These are phyloP conservation scores for Myrmophylax atrothorax DNA, from an alignment of 2,113 vertebrate species.

Conservation along the genomic window DNA sequence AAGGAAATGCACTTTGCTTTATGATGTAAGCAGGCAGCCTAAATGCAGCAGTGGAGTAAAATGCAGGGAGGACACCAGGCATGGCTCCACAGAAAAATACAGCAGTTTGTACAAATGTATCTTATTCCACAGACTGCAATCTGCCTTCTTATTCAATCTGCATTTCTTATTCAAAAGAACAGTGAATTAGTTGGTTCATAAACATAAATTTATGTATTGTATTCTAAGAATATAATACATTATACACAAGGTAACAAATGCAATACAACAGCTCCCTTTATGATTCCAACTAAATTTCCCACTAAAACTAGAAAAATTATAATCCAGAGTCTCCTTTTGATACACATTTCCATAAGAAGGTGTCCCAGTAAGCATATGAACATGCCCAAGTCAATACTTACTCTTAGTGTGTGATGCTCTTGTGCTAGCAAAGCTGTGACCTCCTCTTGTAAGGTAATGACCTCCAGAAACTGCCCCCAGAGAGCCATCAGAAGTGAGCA, in stretches of 20 bases:
- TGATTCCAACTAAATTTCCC: not conserved
- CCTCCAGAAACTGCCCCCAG: conserved; percentile 97
- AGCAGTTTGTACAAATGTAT: not conserved
- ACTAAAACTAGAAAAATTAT: not conserved
- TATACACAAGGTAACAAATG: not conserved
- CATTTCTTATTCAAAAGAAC: not conserved
- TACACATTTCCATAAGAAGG: not conserved
- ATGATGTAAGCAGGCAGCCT: not conserved
- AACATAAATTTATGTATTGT: not conserved
- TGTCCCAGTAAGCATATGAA: not conserved
- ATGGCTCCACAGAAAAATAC: not conserved
- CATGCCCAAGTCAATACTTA: conserved; percentile 68
- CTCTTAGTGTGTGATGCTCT: conserved; percentile 92
- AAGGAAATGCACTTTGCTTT: not conserved
- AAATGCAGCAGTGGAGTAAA: not conserved
- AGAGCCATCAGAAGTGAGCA: conserved; percentile 98
- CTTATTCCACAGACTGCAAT: not conserved
- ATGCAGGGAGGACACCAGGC: not conserved
- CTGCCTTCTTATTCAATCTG: not conserved
- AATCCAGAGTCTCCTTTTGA: not conserved
- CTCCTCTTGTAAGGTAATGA: conserved; percentile 90
- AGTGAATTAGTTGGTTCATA: not conserved
- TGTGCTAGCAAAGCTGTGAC: conserved; percentile 85
- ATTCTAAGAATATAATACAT: not conserved
- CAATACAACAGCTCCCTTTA: not conserved